A percentile compares a stretch with the other conserved stretches of the same genome.
phyloP scores from a whole-genome alignment of 2,888 invertebrate species.

The Clepsis dumicolana region DNA sequence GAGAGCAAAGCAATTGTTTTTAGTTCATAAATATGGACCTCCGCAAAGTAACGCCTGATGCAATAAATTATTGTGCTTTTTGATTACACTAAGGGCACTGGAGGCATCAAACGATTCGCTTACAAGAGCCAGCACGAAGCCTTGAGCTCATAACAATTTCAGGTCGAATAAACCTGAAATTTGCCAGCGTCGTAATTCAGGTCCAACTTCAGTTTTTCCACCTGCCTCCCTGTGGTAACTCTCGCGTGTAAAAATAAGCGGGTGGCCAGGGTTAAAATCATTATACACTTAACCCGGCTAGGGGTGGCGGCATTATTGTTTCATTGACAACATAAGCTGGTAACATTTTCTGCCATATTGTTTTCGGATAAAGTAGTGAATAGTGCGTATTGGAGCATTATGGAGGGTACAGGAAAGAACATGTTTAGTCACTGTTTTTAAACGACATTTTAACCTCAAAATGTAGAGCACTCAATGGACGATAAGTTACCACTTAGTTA shows the following conservation, averaged over 20 bases:
- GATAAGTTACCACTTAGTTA: too few relatives aligned
- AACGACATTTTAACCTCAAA: too few relatives aligned
- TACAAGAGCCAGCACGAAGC: background rate
- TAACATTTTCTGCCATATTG: background rate
- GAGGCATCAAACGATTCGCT: background rate
- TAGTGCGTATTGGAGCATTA: too few relatives aligned
- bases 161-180: slow-evolving; percentile 17
- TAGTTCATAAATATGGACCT: too few relatives aligned
- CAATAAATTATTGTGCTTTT: too few relatives aligned
- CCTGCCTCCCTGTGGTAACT: slow-evolving; percentile 27
- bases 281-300: slow-evolving; percentile 35
- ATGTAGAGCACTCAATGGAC: too few relatives aligned
- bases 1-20: too few relatives aligned
- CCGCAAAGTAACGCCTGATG: too few relatives aligned
- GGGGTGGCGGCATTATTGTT: slow-evolving; percentile 15
- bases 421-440: too few relatives aligned
- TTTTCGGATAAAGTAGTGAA: background rate
- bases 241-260: slow-evolving; percentile 37
- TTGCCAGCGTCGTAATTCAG: slow-evolving; percentile 23
- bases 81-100: too few relatives aligned
- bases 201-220: slow-evolving; percentile 33
- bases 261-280: slow-evolving; percentile 40
- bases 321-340: background rate
- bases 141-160: background rate
- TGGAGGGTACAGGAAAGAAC: too few relatives aligned